phyloP scores from a whole-genome alignment of 1,140 invertebrate genomes.

The Melanaphis sacchari region DNA sequence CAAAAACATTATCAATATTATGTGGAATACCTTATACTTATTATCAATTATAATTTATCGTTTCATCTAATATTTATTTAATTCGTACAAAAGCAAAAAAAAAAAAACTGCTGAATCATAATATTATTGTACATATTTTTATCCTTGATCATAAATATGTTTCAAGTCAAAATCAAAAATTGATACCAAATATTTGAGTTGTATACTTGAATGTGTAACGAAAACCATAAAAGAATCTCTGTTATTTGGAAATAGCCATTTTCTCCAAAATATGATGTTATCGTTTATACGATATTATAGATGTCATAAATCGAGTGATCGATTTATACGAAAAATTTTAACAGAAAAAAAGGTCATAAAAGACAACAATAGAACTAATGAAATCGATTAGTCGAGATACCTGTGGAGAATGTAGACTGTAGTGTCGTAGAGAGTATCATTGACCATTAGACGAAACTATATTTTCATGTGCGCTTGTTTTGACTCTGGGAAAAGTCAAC shows the following conservation, averaged over 20 bases:
- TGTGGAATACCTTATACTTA: neutral
- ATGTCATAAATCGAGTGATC: neutral
- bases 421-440: too few relatives aligned
- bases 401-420: too few relatives aligned
- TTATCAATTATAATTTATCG: neutral
- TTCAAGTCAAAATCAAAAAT: neutral
- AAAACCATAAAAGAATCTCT: neutral
- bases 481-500: slow-evolving; percentile 7
- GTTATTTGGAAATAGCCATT: neutral
- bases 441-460: neutral
- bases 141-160: neutral
- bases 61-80: neutral
- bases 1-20: neutral
- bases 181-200: neutral
- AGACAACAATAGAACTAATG: neutral
- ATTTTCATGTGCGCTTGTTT: neutral
- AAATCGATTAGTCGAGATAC: neutral
- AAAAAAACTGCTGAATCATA: neutral
- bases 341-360: neutral
- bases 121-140: neutral
- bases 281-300: neutral
- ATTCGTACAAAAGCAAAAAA: neutral
- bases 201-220: neutral
- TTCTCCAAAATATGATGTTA: neutral
- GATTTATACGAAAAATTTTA: neutral